phyloP scores from a whole-genome alignment of 2,888 invertebrate species.

The Drosophila prostipennis region DNA sequence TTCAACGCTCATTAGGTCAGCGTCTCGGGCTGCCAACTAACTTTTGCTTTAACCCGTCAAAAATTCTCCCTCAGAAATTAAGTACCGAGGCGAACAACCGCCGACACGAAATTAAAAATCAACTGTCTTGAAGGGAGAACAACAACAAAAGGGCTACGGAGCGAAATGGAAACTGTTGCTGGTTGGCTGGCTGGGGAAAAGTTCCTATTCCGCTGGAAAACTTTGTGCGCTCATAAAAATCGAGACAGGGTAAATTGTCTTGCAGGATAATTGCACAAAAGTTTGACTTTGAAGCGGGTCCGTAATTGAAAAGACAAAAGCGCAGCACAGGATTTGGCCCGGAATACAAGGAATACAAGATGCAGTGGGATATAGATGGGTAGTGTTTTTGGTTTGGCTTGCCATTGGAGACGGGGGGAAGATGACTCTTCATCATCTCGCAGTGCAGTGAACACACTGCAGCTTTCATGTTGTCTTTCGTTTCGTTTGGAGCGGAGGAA shows the following conservation, averaged over 20 bases:
- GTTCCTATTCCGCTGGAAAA: constrained; percentile 20
- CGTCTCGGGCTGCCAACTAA: constrained; percentile 19
- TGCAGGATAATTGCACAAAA: constrained; percentile 50
- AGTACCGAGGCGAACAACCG: constrained; percentile 14
- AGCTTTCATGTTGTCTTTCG: constrained; percentile 37
- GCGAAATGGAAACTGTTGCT: constrained; percentile 34
- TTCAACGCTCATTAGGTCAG: constrained; percentile 63
- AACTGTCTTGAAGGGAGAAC: constrained; percentile 42
- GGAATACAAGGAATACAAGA: constrained; percentile 29
- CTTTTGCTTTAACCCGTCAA: constrained; percentile 58
- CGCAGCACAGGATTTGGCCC: constrained; percentile 31
- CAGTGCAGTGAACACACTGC: constrained; percentile 20
- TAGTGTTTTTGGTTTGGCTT: background rate
- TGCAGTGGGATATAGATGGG: constrained; percentile 9
- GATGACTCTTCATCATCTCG: constrained; percentile 29
- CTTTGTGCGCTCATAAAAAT: constrained; percentile 45
- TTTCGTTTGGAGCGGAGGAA: constrained; percentile 12
- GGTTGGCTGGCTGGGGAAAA: constrained; percentile 1
- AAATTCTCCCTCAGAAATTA: constrained; percentile 12
- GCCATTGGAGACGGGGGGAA: background rate
- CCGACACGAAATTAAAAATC: constrained; percentile 50
- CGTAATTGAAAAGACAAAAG: constrained; percentile 68
- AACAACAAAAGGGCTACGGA: constrained; percentile 2
- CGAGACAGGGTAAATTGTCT: constrained; percentile 52
- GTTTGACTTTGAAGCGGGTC: constrained; percentile 52